Evolutionary conservation across 2,113 vertebrate genomes (phyloP).

Genomic region (Origma solitaria): DNA sequence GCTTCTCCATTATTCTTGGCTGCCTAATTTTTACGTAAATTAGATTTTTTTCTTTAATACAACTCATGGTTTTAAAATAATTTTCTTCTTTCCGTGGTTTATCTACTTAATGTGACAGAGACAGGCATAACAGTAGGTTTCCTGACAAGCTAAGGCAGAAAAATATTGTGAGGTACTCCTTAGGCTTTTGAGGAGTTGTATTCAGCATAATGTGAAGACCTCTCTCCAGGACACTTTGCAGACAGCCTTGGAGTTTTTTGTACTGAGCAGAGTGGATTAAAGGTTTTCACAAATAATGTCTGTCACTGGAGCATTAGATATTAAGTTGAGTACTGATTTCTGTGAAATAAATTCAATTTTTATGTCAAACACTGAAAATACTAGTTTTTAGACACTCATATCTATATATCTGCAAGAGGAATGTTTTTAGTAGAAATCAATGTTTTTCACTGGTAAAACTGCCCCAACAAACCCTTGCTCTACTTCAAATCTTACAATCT

Average conservation of each 20-base stretch:
- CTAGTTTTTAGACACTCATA: background rate
- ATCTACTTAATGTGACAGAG: background rate
- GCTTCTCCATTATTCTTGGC: background rate
- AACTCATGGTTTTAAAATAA: background rate
- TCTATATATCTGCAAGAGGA: background rate
- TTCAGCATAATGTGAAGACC: fast-evolving
- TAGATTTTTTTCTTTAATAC: background rate
- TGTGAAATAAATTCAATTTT: background rate
- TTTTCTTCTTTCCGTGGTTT: background rate
- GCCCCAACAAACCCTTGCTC: background rate
- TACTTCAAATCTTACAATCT: background rate
- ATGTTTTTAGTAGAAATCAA: background rate
- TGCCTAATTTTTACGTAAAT: background rate
- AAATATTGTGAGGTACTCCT: background rate
- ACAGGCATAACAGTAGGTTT: background rate
- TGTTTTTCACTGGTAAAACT: background rate
- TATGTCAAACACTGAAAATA: background rate
- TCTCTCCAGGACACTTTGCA: background rate
- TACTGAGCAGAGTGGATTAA: background rate
- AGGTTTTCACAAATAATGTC: background rate
- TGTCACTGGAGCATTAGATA: background rate
- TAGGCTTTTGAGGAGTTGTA: background rate
- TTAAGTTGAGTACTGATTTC: background rate
- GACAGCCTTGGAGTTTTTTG: background rate
- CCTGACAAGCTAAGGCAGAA: background rate